A percentile compares a stretch with the other conserved stretches of the same genome.
These are phyloP conservation scores for Lateolabrax maculatus DNA, from an alignment of 2,797 vertebrate species.

Conservation along the genomic window DNA sequence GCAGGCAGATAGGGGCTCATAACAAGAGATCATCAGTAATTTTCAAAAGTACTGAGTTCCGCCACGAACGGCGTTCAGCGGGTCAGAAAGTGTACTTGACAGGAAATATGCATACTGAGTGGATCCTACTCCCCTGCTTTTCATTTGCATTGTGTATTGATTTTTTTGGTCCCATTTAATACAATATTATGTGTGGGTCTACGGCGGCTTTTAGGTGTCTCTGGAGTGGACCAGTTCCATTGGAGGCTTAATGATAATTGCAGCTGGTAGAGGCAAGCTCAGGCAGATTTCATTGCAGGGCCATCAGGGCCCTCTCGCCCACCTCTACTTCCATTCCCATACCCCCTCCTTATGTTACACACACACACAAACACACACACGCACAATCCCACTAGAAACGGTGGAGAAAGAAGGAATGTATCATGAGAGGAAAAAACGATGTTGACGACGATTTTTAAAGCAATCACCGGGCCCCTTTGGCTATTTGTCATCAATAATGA, in stretches of 20 bases:
- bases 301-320: constrained; percentile 79
- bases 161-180: constrained; percentile 89
- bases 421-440: constrained; percentile 33
- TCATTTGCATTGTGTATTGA: constrained; percentile 91
- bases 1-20: constrained; percentile 83
- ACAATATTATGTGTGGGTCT: constrained; percentile 89
- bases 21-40: constrained; percentile 87
- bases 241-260: constrained; percentile 88
- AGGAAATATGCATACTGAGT: constrained; percentile 91
- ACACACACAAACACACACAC: constrained; percentile 37
- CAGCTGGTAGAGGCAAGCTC: constrained; percentile 84
- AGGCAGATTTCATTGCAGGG: constrained; percentile 83
- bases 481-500: constrained; percentile 39
- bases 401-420: constrained; percentile 61
- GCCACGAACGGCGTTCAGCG: constrained; percentile 80
- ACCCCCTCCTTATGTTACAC: constrained; percentile 74
- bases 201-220: constrained; percentile 83
- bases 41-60: constrained; percentile 87
- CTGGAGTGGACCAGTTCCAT: constrained; percentile 87
- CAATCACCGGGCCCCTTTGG: constrained; percentile 46
- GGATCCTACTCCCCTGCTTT: constrained; percentile 89
- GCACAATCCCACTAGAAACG: constrained; percentile 25
- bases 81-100: constrained; percentile 92
- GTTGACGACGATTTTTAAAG: constrained; percentile 57
- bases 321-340: constrained; percentile 80